phyloP scores from a whole-genome alignment of 2,797 vertebrate species.

The Enteromius trimaculatus region DNA sequence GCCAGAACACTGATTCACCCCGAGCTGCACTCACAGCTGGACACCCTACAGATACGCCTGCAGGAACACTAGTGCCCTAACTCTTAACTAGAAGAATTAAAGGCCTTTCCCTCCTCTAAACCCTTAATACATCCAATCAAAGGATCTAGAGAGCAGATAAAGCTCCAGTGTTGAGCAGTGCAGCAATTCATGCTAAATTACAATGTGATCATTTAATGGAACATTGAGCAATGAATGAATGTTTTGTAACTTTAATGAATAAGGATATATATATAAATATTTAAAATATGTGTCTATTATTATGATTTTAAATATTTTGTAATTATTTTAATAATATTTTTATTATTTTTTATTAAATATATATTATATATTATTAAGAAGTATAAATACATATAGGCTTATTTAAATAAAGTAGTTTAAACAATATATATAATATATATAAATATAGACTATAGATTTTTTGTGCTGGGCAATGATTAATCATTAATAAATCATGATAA shows the following conservation, averaged over 20 bases:
- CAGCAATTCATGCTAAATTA: neutral
- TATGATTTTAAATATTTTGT: neutral
- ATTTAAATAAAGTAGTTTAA: neutral
- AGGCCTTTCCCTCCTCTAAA: neutral
- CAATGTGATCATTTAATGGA: neutral
- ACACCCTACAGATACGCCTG: constrained; percentile 37
- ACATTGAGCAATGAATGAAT: constrained; percentile 1
- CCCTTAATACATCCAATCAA: constrained; percentile 39
- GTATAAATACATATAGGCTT: neutral
- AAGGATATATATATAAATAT: neutral
- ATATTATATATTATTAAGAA: neutral
- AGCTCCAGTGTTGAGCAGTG: constrained; percentile 21
- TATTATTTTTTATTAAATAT: neutral
- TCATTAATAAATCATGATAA: too few species aligned
- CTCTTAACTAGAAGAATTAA: constrained; percentile 42
- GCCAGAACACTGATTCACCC: constrained; percentile 58
- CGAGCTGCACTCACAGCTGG: constrained; percentile 51
- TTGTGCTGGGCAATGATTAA: neutral
- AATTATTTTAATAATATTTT: neutral
- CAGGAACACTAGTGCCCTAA: constrained; percentile 17
- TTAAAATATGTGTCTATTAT: neutral
- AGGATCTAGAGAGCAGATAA: constrained; percentile 38
- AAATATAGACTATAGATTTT: neutral
- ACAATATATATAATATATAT: too few species aligned
- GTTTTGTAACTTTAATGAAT: neutral